Evolutionary conservation across 92 coral and sea anemone genomes (phyloP), one percentile per base, ranked within the genome.

Genomic region (Meandrina meandrites): DNA sequence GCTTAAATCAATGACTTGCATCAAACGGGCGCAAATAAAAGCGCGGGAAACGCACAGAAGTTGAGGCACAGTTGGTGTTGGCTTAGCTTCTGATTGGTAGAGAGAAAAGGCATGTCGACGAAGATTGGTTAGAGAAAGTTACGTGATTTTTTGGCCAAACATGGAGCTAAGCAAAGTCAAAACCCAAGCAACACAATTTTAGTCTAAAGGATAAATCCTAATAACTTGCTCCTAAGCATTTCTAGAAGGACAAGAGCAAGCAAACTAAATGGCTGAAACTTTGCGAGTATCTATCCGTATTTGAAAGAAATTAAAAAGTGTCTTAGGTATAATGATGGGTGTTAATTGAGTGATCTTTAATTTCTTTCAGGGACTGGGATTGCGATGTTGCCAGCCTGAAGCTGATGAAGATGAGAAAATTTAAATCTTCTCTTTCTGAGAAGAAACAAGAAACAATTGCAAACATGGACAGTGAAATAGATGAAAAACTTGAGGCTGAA

Each of bases 281-380:
- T 57, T 0, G 5, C 8, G n/a, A 57, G 64, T 57, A 57, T 21
- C 8, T 18, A 19, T 57, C 64, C 22, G 6, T 15, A 53, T 12
- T 5, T 53, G 58, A 4, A 53, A 53, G 58, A 53, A 57, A 57
- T 19, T 0, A 57, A 57, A 57, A 19, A 40, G 6, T 40, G 45
- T 48, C 9, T 48, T 48, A 45, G 14, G 14, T 48, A 48, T 60
- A 56, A 15, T 56, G 24, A 60, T 60, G 69, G 0, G 30, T 60
- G 27, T 27, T 66, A 4, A 66, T 66, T 66, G 35, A 66, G 71
- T 66, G 71, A 16, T 66, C 4, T 66, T 27, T 28, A 11, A 28
- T 66, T 27, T 82, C 76, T 79, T 22, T 53, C 34, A 96, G 99
- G 82, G 95, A 93, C 56, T 96, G 99, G 99, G 89, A 96, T 73